Evolutionary conservation across 2,888 invertebrate genomes (phyloP).

Genomic region (Ypsolopha scabrella): DNA sequence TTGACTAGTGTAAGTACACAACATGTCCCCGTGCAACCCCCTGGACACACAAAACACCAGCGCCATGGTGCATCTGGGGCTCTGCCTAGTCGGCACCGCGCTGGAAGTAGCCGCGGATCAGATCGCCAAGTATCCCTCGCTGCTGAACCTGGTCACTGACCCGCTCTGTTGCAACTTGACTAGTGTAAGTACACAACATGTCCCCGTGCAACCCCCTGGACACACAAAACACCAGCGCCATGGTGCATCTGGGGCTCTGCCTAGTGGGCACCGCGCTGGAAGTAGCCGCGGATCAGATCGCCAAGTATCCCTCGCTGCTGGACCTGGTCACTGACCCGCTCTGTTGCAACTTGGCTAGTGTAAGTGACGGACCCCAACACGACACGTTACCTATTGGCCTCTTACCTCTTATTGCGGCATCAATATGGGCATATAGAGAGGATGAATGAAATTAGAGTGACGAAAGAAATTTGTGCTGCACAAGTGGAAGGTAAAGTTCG

Average conservation of each 20-base stretch:
- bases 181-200: constrained; percentile 80
- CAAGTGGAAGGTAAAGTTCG: no score
- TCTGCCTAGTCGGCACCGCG: constrained; percentile 92
- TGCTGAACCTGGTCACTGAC: constrained; percentile 88
- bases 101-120: constrained; percentile 94
- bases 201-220: constrained; percentile 95
- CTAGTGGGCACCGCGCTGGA: constrained; percentile 95
- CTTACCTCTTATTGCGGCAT: no score
- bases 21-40: constrained; percentile 94
- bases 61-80: constrained; percentile 95
- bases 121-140: constrained; percentile 82
- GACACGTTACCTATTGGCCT: no score
- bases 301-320: constrained; percentile 82
- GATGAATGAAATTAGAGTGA: no score
- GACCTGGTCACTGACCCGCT: constrained; percentile 90
- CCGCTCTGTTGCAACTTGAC: constrained; percentile 92
- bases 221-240: constrained; percentile 89
- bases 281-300: constrained; percentile 90
- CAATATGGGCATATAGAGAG: no score
- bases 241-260: constrained; percentile 94
- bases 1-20: constrained; percentile 82
- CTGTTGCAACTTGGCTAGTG: constrained; percentile 88
- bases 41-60: constrained; percentile 89
- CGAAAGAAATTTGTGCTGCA: no score
- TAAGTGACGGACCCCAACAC: no score